Percentiles rank a stretch among this genome's conserved stretches.
These are phyloP conservation scores for Troides oblongomaculatus DNA, from an alignment of 2,888 invertebrate species.

Conservation along the genomic window DNA sequence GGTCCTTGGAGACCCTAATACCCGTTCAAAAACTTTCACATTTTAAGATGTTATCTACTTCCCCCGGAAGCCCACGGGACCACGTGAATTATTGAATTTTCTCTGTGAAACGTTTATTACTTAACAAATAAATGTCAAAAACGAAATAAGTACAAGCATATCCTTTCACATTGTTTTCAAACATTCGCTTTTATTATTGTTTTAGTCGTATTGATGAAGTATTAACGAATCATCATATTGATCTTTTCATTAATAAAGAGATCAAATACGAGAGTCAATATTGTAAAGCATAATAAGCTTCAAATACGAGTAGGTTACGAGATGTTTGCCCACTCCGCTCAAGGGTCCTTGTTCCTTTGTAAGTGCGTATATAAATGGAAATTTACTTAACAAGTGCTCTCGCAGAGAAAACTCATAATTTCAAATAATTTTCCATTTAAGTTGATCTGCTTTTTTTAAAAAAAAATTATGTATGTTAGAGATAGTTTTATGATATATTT, in stretches of 20 bases:
- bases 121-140: conserved; percentile 26
- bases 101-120: conserved; percentile 35
- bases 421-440: not conserved
- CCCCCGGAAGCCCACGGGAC: conserved; percentile 45
- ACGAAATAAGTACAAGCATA: not conserved
- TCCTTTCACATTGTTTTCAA: not conserved
- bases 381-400: not conserved
- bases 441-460: not conserved
- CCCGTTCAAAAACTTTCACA: conserved; percentile 61
- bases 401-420: not conserved
- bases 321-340: not conserved
- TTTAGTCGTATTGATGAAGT: not conserved
- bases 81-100: conserved; percentile 63
- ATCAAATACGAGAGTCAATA: not conserved
- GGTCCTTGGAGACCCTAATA: conserved; percentile 46
- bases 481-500: too few relatives aligned
- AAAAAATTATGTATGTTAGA: not conserved
- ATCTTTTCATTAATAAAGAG: not conserved
- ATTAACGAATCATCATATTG: not conserved
- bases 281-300: not conserved
- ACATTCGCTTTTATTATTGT: not conserved
- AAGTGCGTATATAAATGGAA: not conserved
- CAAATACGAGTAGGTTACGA: conserved; percentile 1
- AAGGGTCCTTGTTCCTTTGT: not conserved
- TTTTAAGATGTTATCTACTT: conserved; percentile 67